Percentiles rank a stretch among this genome's conserved stretches.
Evolutionary conservation across 2,888 invertebrate species (phyloP).

Genomic region (Chrysolina americana): DNA sequence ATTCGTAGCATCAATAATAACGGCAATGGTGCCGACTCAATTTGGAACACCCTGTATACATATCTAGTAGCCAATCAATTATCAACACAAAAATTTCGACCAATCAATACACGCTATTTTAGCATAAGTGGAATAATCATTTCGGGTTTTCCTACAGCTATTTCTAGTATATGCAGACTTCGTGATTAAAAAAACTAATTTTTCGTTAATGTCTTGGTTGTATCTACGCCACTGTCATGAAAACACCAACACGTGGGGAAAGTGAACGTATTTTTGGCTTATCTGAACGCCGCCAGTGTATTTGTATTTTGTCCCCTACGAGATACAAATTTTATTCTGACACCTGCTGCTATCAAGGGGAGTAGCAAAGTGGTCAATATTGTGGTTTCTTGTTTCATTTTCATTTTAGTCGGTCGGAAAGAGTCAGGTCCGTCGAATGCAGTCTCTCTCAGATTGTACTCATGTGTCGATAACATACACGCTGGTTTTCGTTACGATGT

Average conservation of each 20-base stretch:
- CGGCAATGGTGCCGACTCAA: too few species aligned
- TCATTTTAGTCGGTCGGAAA: slow-evolving; percentile 22
- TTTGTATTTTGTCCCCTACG: slow-evolving; percentile 38
- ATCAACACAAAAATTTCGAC: too few species aligned
- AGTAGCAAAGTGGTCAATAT: slow-evolving; percentile 64
- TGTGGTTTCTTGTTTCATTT: slow-evolving; percentile 29
- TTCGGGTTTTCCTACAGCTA: too few species aligned
- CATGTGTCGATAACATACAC: slow-evolving; percentile 11
- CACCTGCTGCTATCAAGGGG: slow-evolving; percentile 64
- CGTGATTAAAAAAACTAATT: too few species aligned
- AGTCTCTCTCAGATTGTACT: slow-evolving; percentile 12
- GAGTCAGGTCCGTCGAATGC: background rate
- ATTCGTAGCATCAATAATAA: too few species aligned
- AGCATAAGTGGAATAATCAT: too few species aligned
- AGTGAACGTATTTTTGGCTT: slow-evolving; percentile 13
- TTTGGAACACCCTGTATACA: too few species aligned
- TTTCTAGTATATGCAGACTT: too few species aligned
- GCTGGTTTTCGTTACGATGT: background rate
- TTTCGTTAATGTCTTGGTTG: too few species aligned
- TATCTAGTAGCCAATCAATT: too few species aligned
- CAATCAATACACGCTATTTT: too few species aligned
- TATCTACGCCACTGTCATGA: background rate
- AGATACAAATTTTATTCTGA: slow-evolving; percentile 49
- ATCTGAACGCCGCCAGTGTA: slow-evolving; percentile 21
- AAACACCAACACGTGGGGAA: slow-evolving; percentile 17